Conservation (phyloP, 2,888 invertebrate species). For the Rhogogaster chlorosoma region DNA sequence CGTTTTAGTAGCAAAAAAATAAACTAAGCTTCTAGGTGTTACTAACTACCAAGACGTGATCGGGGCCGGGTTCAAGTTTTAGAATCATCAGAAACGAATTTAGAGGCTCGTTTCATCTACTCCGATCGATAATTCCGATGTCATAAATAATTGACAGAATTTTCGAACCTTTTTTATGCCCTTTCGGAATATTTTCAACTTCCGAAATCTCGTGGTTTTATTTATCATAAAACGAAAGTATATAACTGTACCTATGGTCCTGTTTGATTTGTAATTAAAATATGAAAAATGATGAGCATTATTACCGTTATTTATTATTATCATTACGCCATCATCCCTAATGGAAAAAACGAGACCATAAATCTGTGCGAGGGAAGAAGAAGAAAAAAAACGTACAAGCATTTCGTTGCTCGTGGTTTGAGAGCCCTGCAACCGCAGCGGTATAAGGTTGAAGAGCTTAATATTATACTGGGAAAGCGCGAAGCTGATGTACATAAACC, state of each 20-base stretch:
- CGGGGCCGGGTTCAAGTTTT: too few relatives aligned
- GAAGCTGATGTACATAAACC: background rate
- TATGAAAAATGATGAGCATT: background rate
- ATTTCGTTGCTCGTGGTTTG: background rate
- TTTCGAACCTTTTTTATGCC: too few relatives aligned
- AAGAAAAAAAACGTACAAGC: background rate
- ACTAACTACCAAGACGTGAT: background rate
- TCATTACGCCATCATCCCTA: background rate
- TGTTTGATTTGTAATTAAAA: background rate
- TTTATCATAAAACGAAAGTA: background rate
- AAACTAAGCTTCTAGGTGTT: background rate
- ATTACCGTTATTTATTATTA: background rate
- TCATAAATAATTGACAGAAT: too few relatives aligned
- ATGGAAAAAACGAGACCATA: background rate
- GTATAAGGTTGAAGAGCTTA: conserved; percentile 17
- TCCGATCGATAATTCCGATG: too few relatives aligned
- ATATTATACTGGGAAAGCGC: background rate
- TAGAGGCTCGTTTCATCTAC: too few relatives aligned
- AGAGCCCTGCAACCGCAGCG: background rate
- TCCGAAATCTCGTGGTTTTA: too few relatives aligned
- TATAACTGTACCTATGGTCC: background rate
- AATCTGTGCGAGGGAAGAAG: background rate
- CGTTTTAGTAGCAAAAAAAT: background rate
- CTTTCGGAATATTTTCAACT: too few relatives aligned
- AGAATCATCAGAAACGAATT: too few relatives aligned